A percentile compares a stretch with the other conserved stretches of the same genome.
Evolutionary conservation across 2,113 vertebrate genomes (phyloP).

Genomic region (Thomomys bottae): DNA sequence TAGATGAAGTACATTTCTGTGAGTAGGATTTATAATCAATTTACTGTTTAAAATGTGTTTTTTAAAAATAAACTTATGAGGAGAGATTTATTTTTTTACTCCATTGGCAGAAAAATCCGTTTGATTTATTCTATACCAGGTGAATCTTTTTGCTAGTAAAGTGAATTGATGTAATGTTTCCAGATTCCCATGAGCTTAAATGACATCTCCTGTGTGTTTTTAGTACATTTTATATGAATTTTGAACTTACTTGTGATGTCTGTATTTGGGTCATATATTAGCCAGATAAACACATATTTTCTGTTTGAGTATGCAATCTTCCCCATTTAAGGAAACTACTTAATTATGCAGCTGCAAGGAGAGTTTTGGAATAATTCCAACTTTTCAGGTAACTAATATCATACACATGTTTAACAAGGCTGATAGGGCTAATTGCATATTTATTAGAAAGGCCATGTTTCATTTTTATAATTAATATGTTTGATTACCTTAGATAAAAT

Average conservation of each 20-base stretch:
- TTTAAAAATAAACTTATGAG: neutral
- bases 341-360: constrained; percentile 58
- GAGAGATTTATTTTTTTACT: constrained; percentile 50
- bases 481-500: constrained; percentile 29
- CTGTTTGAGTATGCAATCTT: constrained; percentile 29
- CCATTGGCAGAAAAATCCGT: constrained; percentile 41
- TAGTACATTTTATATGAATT: constrained; percentile 48
- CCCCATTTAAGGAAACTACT: constrained; percentile 59
- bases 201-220: constrained; percentile 44
- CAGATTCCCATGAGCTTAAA: constrained; percentile 47
- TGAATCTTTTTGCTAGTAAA: constrained; percentile 25
- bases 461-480: constrained; percentile 31
- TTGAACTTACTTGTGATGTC: constrained; percentile 65
- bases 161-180: constrained; percentile 68
- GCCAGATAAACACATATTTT: constrained; percentile 62
- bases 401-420: neutral
- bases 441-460: constrained; percentile 54
- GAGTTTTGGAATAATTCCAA: constrained; percentile 49
- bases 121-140: constrained; percentile 26
- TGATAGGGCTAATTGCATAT: constrained; percentile 32
- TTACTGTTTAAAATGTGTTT: no score
- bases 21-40: neutral
- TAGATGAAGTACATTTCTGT: neutral
- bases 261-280: constrained; percentile 56
- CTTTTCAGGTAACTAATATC: constrained; percentile 43